Evolutionary conservation across 2,113 vertebrate genomes (phyloP).

Genomic region (Thermophis baileyi): DNA sequence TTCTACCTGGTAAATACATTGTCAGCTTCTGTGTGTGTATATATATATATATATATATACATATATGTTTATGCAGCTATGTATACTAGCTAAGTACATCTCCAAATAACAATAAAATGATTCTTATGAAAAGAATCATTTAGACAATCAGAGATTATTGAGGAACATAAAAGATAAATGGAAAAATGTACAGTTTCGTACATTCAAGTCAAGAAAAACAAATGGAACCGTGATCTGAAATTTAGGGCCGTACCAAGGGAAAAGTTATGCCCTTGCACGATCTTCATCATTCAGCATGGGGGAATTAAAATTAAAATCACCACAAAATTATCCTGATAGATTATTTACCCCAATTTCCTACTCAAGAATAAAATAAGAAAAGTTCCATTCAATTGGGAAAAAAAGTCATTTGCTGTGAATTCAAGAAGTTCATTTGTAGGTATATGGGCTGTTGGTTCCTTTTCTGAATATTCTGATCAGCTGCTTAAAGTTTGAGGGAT

Average conservation of each 20-base stretch:
- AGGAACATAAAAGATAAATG: not conserved
- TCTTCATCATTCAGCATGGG: not conserved
- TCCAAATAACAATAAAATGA: not conserved
- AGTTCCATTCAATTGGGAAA: not conserved
- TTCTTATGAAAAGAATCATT: not conserved
- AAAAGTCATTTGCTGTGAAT: not conserved
- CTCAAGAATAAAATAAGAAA: not conserved
- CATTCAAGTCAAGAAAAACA: not conserved
- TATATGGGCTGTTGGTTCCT: not conserved
- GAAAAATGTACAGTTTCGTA: not conserved
- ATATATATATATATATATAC: too few relatives aligned
- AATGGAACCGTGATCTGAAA: not conserved
- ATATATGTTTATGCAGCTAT: too few relatives aligned
- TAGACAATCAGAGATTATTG: not conserved
- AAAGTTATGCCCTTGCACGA: not conserved
- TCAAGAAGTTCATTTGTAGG: not conserved
- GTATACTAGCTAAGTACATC: not conserved
- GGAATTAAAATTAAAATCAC: not conserved
- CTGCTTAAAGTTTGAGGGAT: not conserved
- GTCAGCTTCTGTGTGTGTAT: too few relatives aligned
- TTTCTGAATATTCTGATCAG: not conserved
- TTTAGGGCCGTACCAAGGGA: not conserved
- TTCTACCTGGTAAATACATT: not conserved
- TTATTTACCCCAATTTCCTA: not conserved
- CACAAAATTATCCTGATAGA: not conserved